Base-by-base conservation (phyloP, 2,888 invertebrate genomes). In the Synergus japonicus region DNA sequence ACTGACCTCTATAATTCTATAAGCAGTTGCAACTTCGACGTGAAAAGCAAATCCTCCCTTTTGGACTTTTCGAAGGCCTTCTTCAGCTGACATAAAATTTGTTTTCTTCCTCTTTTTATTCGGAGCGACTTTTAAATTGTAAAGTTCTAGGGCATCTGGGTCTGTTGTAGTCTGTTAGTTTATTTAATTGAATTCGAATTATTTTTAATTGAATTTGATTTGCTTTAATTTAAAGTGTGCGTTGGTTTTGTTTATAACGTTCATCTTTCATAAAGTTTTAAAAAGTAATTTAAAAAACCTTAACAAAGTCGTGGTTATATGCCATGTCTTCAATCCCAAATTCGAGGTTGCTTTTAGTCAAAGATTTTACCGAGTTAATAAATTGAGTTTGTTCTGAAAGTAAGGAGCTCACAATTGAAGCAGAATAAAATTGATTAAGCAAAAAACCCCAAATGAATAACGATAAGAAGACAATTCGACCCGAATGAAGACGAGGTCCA, bases 11-110 rank as follows among this genome's bases (percentile, higher is more conserved):
- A 96, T 95, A 41, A 96, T 94, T 82, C 95, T 94, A 90, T 96
- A 96, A 1, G 95, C 96, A 0, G 94, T 94, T 0, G 94, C 94
- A 0, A 94, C 94, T 89, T 96, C 96, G 8, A 95, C 94, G 86
- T 96, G 95, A 90, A 95, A 96, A 0, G 96, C 96, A 87, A 95
- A 96, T 2, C 94, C 95, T 4, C 96, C 96, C 46, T 92, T 90
- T 88, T 94, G 94, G 0, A 96, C 94, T 83, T 93, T 89, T 0
- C 91, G 90, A 88, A 96, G 92, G 13, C 96, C 96, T 69, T 93
- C 89, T 69, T 93, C 89, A 22, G 82, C 93, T 0, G 95, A 93
- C 79, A 93, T 93, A 91, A 83, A 90, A 0, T 87, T 85, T 12
- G 79, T 65, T 69, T 83, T 86, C 18, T 86, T 88, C 49, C 87